Evolutionary conservation across 2,888 invertebrate genomes (phyloP), one percentile per base, ranked within the genome.

Genomic region (Apamea anceps): DNA sequence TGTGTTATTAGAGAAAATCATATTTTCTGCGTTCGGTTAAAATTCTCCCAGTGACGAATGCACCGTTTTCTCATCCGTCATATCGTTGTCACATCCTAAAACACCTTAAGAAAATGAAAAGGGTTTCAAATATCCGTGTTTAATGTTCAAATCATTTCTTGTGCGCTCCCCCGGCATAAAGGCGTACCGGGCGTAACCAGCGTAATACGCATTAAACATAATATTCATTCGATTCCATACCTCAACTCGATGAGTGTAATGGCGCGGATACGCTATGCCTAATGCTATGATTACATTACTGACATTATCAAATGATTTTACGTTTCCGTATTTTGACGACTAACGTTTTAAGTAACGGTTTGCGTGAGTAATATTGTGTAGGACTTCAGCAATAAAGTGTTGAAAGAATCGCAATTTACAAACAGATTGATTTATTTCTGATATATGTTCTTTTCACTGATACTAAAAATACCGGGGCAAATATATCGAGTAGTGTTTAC

Each of bases 151-250:
- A 80, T 84, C 77, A 73, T 75, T 80, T 71, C 87, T 63, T 80
- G 72, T 63, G 72, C 80, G 57, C 70, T 62, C 67, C 79, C 63
- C 54, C 21, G 18, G 51, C 45, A 51, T 51, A 51, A 15, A 60
- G 10, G n/a, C 51, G 68, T 78, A 54, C 45, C n/a, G 28, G 18
- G 60, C 32, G 48, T 76, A 66, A 71, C 62, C 62, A 45, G 60
- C 72, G 68, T 85, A 67, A 79, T 79, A 87, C 81, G 87, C 85
- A 73, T 85, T 85, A 84, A 81, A 75, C 75, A 84, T 85, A 75
- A 85, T 84, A 85, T 84, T 81, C 87, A 85, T 81, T 85, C 85
- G 77, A 85, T 87, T 87, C 72, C 87, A 76, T 84, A 84, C 85
- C 81, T 87, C 85, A 81, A 75, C 81, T 77, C 81, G 85, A 87